Base-by-base conservation (phyloP, 1,140 invertebrate species). In the Pogonomyrmex californicus region DNA sequence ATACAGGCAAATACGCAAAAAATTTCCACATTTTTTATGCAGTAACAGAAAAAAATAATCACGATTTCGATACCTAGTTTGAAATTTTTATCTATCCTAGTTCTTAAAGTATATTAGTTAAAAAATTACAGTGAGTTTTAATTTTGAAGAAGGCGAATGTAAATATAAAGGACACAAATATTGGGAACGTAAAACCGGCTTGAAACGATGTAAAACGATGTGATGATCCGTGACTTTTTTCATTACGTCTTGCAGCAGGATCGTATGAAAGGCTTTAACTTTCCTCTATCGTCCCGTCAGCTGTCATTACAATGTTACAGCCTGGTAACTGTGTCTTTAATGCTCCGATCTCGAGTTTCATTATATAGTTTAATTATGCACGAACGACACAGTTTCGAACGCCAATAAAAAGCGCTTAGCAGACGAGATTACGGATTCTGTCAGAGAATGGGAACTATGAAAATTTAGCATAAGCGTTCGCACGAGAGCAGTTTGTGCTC, bases 361-460 rank as follows among this genome's bases (percentile, higher is more conserved):
- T 79, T 66, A 41, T 54, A 66, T 36, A 79, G 77, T 79, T 79
- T 79, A 79, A 79, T 79, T 79, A 66, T 63, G 33, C n/a, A 65
- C n/a, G 47, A 54, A 79, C 62, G 77, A 41, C 47, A 51, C 10
- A 78, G 41, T 65, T 41, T 65, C 10, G 30, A 17, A 44, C 33
- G 36, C 44, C 44, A 79, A 65, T 79, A 79, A 79, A 66, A 79
- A 79, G 62, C 33, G 33, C 10, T 62, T 23, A 17, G 62, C 23
- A 3, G 47, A 79, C 33, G 62, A 66, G 62, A 66, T 79, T 65
- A 79, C 10, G 44, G 33, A n/a, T 7, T 58, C 14, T 33, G 60
- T 54, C 47, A 12, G 62, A 66, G 63, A 51, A 54, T 17, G 77
- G 49, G 30, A 17, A 79, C 47, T 79, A 79, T 66, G 60, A 79